Percentiles rank a stretch among this genome's conserved stretches.
These are phyloP conservation scores for Didymodactylos carnosus DNA, from an alignment of 2,888 invertebrate genomes.

Conservation along the genomic window DNA sequence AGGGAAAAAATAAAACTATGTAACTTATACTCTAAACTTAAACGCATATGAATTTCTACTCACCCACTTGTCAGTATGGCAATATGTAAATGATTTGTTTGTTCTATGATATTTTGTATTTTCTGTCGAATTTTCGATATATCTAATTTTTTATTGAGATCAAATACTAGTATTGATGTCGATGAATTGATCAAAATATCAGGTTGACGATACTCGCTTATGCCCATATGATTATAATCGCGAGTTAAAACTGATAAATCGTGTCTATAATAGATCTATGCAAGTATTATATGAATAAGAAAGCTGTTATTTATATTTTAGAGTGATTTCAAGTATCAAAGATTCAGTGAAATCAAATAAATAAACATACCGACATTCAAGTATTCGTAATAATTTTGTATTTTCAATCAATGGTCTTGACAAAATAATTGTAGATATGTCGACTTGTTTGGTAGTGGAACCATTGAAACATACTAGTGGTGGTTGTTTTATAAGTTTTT, in stretches of 20 bases:
- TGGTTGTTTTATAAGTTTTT: too few species aligned
- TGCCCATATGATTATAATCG: not conserved
- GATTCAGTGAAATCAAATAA: not conserved
- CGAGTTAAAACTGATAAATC: not conserved
- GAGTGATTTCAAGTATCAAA: not conserved
- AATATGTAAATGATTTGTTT: not conserved
- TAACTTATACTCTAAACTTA: not conserved
- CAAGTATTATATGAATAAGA: too few species aligned
- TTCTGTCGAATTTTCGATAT: not conserved
- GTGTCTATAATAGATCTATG: not conserved
- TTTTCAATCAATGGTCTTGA: not conserved
- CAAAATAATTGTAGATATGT: not conserved
- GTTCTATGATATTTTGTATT: not conserved
- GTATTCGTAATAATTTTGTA: not conserved
- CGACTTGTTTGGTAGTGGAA: too few species aligned
- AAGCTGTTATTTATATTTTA: too few species aligned
- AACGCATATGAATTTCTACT: not conserved
- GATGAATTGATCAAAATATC: not conserved
- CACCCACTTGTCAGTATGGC: not conserved
- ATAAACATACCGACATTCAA: not conserved
- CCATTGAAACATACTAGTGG: too few species aligned
- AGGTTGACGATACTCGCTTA: not conserved
- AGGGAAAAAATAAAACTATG: not conserved
- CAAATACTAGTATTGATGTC: not conserved
- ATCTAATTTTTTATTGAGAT: not conserved